These are phyloP conservation scores for Clarias batrachus DNA, from an alignment of 2,113 vertebrate genomes.

Conservation along the genomic window DNA sequence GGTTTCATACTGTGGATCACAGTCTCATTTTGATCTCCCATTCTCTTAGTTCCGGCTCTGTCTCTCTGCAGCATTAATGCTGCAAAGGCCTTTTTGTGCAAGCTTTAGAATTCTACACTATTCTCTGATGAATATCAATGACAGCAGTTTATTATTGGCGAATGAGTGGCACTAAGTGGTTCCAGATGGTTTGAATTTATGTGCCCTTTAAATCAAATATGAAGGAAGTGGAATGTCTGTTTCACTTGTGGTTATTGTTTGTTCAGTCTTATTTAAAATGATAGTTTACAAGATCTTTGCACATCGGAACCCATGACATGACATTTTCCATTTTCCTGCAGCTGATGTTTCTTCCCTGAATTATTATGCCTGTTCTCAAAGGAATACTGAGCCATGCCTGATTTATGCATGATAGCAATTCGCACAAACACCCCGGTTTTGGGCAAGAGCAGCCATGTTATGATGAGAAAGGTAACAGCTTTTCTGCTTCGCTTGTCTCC, in stretches of 20 bases:
- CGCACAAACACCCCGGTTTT: background rate
- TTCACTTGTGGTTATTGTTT: background rate
- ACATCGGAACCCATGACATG: too few relatives aligned
- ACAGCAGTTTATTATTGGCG: background rate
- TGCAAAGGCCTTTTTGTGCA: background rate
- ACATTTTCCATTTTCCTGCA: background rate
- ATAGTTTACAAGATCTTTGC: background rate
- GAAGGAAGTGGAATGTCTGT: background rate
- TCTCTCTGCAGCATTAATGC: conserved; percentile 2
- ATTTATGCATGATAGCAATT: background rate
- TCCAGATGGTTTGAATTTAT: conserved; percentile 10
- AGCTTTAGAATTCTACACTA: background rate
- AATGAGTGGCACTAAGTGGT: conserved; percentile 12
- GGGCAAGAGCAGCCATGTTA: background rate
- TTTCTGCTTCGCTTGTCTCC: background rate
- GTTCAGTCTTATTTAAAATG: background rate
- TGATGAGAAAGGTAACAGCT: conserved; percentile 9
- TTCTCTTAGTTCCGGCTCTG: conserved; percentile 19
- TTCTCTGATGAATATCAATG: conserved; percentile 19
- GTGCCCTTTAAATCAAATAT: background rate
- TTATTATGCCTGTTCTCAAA: background rate
- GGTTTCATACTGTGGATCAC: conserved; percentile 21
- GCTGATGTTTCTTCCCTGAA: background rate
- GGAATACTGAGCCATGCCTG: background rate
- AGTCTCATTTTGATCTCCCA: background rate